These are phyloP conservation scores for Nasonovia ribisnigri DNA, from an alignment of 2,888 invertebrate species.

Conservation along the genomic window DNA sequence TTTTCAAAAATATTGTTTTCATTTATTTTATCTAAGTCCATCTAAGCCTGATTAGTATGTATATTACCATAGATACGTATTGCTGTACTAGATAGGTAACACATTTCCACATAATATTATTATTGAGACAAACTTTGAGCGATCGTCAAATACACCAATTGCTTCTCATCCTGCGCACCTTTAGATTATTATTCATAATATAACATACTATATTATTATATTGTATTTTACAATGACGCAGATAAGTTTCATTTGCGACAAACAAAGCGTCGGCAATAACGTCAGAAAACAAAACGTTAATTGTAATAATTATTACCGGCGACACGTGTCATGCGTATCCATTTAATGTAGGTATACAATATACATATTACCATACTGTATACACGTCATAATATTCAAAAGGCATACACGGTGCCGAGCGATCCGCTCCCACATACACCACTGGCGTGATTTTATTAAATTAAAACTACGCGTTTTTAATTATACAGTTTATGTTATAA, in stretches of 20 bases:
- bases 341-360: background rate
- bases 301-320: constrained; percentile 15
- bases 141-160: background rate
- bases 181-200: constrained; percentile 5
- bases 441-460: constrained; percentile 22
- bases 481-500: constrained; percentile 15
- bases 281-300: constrained; percentile 11
- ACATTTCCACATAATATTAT: background rate
- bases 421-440: constrained; percentile 6
- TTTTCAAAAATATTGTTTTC: background rate
- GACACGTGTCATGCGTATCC: background rate
- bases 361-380: background rate
- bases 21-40: background rate
- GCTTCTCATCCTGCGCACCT: too few relatives aligned
- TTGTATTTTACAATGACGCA: background rate
- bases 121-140: background rate
- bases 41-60: too few relatives aligned
- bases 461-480: constrained; percentile 27
- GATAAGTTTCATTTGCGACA: background rate
- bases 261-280: background rate
- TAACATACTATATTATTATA: background rate
- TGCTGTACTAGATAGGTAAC: background rate
- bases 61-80: background rate
- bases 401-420: background rate
- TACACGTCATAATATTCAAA: background rate